These are phyloP conservation scores for Machaerirhynchus nigripectus DNA, from an alignment of 2,113 vertebrate species.

Conservation along the genomic window DNA sequence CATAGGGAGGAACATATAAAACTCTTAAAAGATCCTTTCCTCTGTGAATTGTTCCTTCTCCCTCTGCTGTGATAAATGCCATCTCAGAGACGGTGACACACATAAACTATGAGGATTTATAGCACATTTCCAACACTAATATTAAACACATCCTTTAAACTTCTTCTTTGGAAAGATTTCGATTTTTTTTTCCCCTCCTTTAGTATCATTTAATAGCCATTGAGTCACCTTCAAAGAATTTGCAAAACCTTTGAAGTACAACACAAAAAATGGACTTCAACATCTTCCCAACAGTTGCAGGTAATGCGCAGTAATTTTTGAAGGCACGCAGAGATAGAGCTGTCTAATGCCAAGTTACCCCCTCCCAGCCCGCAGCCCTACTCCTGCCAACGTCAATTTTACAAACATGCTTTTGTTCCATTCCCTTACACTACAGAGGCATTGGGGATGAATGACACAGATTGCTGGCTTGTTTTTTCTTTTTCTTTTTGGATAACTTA, in stretches of 20 bases:
- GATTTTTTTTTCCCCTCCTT: neutral
- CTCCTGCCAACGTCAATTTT: neutral
- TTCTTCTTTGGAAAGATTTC: constrained; percentile 4
- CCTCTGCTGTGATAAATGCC: constrained; percentile 3
- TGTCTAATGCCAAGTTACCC: neutral
- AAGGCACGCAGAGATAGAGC: neutral
- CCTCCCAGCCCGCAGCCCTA: neutral
- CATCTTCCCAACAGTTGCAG: constrained; percentile 9
- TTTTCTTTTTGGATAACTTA: neutral
- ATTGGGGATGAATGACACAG: neutral
- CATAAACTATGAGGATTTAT: neutral
- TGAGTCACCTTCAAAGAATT: constrained; percentile 62
- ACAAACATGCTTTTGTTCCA: neutral
- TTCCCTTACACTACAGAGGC: neutral
- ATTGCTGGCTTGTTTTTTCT: too few relatives aligned
- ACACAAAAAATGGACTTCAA: neutral
- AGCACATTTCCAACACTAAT: constrained; percentile 18
- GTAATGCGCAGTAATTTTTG: neutral
- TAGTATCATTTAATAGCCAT: constrained; percentile 36
- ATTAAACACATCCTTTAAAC: constrained; percentile 54
- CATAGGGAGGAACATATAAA: neutral
- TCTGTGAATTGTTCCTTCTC: neutral
- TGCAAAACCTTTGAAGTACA: constrained; percentile 44
- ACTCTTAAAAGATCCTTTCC: neutral
- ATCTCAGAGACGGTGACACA: neutral